Percentiles rank a stretch among this genome's conserved stretches.
Conservation (phyloP, 2,888 invertebrate genomes). For the Limnephilus rhombicus region DNA sequence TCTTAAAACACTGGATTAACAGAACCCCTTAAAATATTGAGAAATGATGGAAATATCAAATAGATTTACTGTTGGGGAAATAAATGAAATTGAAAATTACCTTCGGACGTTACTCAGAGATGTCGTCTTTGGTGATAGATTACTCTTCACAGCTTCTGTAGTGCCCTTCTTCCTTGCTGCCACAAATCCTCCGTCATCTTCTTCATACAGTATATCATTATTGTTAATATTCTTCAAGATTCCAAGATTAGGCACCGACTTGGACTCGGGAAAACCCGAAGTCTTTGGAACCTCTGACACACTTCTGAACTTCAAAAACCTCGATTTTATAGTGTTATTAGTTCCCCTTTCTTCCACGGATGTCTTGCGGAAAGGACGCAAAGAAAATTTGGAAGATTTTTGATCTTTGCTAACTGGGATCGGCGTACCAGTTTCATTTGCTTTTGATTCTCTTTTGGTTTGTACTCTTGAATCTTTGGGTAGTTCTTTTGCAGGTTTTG, state of each 20-base stretch:
- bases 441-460: slow-evolving; percentile 5
- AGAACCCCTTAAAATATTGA: background rate
- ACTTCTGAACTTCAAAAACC: slow-evolving; percentile 48
- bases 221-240: slow-evolving; percentile 59
- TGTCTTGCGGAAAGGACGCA: slow-evolving; percentile 43
- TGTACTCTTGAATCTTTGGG: background rate
- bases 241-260: slow-evolving; percentile 57
- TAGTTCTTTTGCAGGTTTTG: background rate
- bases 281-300: background rate
- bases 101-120: slow-evolving; percentile 33
- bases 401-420: slow-evolving; percentile 33
- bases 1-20: no score
- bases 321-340: slow-evolving; percentile 15
- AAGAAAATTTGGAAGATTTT: slow-evolving; percentile 43
- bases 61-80: background rate
- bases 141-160: background rate
- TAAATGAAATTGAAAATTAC: slow-evolving; percentile 17
- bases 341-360: slow-evolving; percentile 35
- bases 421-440: background rate
- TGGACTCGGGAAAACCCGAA: background rate
- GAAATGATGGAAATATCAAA: background rate
- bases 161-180: slow-evolving; percentile 31
- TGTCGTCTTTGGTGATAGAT: slow-evolving; percentile 3
- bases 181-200: slow-evolving; percentile 31
- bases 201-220: slow-evolving; percentile 54